phyloP scores from a whole-genome alignment of 2,113 vertebrate genomes.

The Paradoxurus hermaphroditus region DNA sequence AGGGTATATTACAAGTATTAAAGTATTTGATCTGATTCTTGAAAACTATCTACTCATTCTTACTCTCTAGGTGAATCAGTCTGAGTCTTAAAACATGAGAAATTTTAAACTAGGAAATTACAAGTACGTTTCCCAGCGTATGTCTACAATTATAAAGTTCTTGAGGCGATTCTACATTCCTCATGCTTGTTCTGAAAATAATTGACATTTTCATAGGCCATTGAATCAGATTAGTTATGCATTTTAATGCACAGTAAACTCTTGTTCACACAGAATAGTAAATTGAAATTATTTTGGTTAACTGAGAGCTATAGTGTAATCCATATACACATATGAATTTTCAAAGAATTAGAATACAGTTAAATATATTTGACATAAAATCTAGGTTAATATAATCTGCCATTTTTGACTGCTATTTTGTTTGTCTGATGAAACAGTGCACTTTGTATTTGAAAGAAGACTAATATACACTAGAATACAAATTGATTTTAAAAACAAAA shows the following conservation, averaged over 20 bases:
- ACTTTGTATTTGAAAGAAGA: not conserved
- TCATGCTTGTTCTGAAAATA: slow-evolving; percentile 45
- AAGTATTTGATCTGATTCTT: not conserved
- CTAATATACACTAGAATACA: not conserved
- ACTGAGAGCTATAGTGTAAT: not conserved
- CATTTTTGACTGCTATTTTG: not conserved
- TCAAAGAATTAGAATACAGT: not conserved
- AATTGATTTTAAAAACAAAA: not conserved
- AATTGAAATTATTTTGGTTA: slow-evolving; percentile 7
- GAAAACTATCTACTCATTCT: not conserved
- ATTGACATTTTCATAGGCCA: slow-evolving; percentile 10
- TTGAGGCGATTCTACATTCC: slow-evolving; percentile 34
- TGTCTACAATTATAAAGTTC: not conserved
- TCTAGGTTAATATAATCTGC: not conserved
- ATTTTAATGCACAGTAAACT: slow-evolving; percentile 6
- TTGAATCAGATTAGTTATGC: not conserved
- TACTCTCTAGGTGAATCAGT: not conserved
- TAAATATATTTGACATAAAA: slow-evolving; percentile 18
- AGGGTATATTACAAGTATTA: not conserved
- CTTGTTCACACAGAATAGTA: not conserved
- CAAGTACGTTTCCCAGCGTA: slow-evolving; percentile 3
- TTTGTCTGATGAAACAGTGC: not conserved
- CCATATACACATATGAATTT: not conserved
- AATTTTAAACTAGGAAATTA: not conserved
- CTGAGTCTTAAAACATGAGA: not conserved